These are phyloP conservation scores for Prunella himalayana DNA, from an alignment of 2,113 vertebrate genomes.

Conservation along the genomic window DNA sequence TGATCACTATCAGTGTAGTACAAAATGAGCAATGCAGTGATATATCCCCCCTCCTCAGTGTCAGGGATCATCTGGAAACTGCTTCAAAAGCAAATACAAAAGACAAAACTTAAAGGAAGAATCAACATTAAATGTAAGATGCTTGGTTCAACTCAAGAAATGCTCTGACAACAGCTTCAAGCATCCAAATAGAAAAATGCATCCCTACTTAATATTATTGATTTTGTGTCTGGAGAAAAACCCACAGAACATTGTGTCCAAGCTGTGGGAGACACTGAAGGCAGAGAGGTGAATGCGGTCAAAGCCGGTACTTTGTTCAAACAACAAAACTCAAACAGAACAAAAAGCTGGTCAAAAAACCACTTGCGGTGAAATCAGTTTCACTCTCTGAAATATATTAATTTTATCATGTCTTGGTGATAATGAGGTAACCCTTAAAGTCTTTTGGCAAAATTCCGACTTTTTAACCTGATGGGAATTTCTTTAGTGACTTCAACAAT, in stretches of 20 bases:
- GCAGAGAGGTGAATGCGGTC: background rate
- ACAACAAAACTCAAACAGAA: background rate
- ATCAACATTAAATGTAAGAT: background rate
- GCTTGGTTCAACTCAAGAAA: background rate
- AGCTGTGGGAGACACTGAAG: background rate
- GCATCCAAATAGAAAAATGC: conserved; percentile 18
- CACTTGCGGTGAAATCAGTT: background rate
- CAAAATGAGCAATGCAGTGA: background rate
- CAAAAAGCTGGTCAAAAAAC: background rate
- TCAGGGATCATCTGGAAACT: background rate
- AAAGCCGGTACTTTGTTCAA: background rate
- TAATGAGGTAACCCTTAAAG: background rate
- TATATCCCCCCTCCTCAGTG: background rate
- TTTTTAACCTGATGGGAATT: background rate
- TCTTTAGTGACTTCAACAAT: background rate
- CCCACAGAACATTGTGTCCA: background rate
- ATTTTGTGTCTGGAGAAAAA: conserved; percentile 6
- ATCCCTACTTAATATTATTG: conserved; percentile 30
- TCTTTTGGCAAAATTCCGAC: background rate
- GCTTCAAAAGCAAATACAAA: background rate
- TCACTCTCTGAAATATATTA: background rate
- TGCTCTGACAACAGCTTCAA: background rate
- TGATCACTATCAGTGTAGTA: background rate
- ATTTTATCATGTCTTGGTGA: background rate
- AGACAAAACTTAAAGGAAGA: background rate